Evolutionary conservation across 1,140 invertebrate genomes (phyloP).

Genomic region (Temnothorax nylanderi): DNA sequence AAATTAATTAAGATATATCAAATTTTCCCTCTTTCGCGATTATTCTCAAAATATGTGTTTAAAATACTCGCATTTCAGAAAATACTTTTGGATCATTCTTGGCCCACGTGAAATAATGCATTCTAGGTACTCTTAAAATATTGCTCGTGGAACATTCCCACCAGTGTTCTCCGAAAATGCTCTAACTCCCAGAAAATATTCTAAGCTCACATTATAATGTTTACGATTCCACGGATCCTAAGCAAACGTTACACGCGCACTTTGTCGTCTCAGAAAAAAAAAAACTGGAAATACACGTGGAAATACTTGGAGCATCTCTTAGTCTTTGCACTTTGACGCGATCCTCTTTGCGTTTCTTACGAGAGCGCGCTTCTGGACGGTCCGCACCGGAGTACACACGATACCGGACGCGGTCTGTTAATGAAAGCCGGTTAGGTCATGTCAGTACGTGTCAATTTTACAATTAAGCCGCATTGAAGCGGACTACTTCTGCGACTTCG

Average conservation of each 20-base stretch:
- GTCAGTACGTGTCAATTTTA: slow-evolving; percentile 72
- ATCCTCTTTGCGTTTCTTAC: background rate
- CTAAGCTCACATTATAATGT: background rate
- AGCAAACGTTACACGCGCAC: background rate
- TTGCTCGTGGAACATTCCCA: background rate
- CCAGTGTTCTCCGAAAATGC: background rate
- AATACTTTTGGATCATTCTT: background rate
- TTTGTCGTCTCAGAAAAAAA: background rate
- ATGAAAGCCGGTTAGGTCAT: background rate
- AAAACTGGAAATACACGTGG: background rate
- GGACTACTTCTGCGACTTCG: slow-evolving; percentile 34
- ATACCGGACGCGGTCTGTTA: slow-evolving; percentile 63
- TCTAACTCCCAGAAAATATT: background rate
- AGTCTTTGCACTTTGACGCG: slow-evolving; percentile 6
- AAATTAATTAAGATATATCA: background rate
- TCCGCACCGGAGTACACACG: background rate
- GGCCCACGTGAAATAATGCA: background rate
- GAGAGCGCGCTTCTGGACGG: background rate
- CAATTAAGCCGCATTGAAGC: slow-evolving; percentile 77
- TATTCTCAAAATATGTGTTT: background rate
- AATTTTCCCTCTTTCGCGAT: background rate
- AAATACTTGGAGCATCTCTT: background rate
- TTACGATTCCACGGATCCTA: background rate
- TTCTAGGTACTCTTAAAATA: background rate
- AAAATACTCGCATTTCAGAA: background rate